Evolutionary conservation across 2,797 vertebrate species (phyloP).

Genomic region (Notamacropus eugenii): DNA sequence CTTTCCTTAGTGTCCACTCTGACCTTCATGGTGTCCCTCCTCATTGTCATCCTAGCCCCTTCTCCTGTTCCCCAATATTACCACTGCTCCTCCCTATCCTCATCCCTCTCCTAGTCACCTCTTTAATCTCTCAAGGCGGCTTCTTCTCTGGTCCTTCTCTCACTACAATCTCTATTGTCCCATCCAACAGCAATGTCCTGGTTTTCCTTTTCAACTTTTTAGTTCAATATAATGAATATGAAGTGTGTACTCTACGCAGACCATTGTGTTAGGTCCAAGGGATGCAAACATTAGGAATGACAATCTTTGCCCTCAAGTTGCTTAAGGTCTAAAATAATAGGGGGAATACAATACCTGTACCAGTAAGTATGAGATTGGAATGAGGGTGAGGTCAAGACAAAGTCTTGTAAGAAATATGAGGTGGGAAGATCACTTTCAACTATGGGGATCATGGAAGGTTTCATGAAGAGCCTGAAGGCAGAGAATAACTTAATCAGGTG

Average conservation of each 20-base stretch:
- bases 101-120: not conserved
- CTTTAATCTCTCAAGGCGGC: not conserved
- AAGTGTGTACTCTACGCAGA: not conserved
- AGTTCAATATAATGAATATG: not conserved
- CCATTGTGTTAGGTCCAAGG: not conserved
- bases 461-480: not conserved
- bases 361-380: not conserved
- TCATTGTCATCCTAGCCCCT: not conserved
- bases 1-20: not conserved
- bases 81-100: not conserved
- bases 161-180: not conserved
- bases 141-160: not conserved
- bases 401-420: not conserved
- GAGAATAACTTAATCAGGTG: not conserved
- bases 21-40: too few species aligned
- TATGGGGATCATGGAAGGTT: not conserved
- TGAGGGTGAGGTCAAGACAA: not conserved
- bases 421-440: not conserved
- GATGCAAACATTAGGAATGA: not conserved
- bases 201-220: not conserved
- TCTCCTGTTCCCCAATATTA: not conserved
- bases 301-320: not conserved
- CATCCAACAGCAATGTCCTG: not conserved
- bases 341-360: not conserved
- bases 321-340: not conserved